A percentile compares a stretch with the other conserved stretches of the same genome.
These are phyloP conservation scores for Rhagoletis zephyria DNA, from an alignment of 1,140 invertebrate genomes.

Conservation along the genomic window DNA sequence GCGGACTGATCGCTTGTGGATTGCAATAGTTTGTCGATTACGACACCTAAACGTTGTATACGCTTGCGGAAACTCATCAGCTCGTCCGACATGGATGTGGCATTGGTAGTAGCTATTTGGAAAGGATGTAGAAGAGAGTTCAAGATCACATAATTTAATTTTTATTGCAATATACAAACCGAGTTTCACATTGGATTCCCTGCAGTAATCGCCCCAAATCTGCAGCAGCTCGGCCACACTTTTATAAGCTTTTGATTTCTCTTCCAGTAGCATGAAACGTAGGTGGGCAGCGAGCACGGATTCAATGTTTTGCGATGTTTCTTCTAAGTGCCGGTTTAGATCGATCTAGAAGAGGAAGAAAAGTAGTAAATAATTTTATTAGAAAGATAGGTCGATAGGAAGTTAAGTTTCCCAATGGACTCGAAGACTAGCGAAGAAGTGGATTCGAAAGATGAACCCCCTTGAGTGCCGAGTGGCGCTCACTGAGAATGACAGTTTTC, in stretches of 20 bases:
- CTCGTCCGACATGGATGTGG: constrained; percentile 57
- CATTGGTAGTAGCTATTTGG: not conserved
- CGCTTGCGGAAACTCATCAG: constrained; percentile 62
- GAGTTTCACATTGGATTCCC: constrained; percentile 58
- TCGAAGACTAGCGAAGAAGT: too few relatives aligned
- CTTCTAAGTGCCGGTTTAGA: constrained; percentile 81
- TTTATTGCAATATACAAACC: constrained; percentile 58
- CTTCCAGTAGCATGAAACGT: not conserved
- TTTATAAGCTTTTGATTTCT: not conserved
- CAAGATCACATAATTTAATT: not conserved
- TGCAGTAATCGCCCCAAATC: constrained; percentile 67
- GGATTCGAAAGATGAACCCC: too few relatives aligned
- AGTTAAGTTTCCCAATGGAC: too few relatives aligned
- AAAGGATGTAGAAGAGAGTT: not conserved
- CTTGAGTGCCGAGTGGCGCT: too few relatives aligned
- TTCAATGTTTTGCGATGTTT: constrained; percentile 75
- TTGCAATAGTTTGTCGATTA: constrained; percentile 59
- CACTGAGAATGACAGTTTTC: too few relatives aligned
- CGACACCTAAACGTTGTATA: constrained; percentile 58
- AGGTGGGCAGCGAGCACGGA: not conserved
- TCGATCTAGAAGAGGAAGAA: constrained; percentile 76
- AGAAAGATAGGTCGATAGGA: too few relatives aligned
- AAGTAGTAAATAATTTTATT: not conserved
- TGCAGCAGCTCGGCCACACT: constrained; percentile 58
- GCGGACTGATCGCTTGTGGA: not conserved